Evolutionary conservation across 2,797 vertebrate genomes (phyloP), one percentile per base, ranked within the genome.

Genomic region (Vipera latastei): DNA sequence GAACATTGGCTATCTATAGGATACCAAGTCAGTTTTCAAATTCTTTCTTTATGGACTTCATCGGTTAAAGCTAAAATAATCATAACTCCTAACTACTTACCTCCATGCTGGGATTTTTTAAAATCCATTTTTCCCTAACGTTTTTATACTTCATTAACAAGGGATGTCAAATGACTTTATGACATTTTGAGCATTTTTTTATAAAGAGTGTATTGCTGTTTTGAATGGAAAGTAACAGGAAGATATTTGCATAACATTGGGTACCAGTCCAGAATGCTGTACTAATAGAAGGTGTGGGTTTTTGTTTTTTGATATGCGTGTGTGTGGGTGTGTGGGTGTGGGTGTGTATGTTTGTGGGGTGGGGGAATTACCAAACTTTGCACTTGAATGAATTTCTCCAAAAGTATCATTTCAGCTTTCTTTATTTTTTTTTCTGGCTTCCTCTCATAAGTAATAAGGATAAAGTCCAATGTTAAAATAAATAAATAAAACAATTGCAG

Each of bases 141-240:
- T 83, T 65, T 56, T 48, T 90, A n/a, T 26, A 14, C 25, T 59
- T 61, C 25, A 92, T 92, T 87, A 92, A 44, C 85, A 38, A 93
- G 16, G 44, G 4, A 20, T 11, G 14, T 7, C n/a, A 38, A 73
- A 73, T 73, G 63, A 69, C 63, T 69, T 69, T 32, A 56, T 22
- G 69, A 87, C 85, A 38, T 32, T 56, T 91, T 87, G 38, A 5
- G 4, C 51, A 26, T n/a, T 60, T 38, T 85, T 16, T 59, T 18
- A 38, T 53, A 48, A 26, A 60, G 25, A 28, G 13, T 4, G 7
- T 32, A 4, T n/a, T 86, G n/a, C 57, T 60, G 57, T 51, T 91
- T n/a, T 65, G 12, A 86, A 28, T 2, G 53, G 28, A 86, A 32
- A 86, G 28, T 28, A 90, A 13, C 18, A 78, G 32, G 38, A 78